Percentiles rank a stretch among this genome's conserved stretches.
phyloP scores from a whole-genome alignment of 2,113 vertebrate genomes.

The Xiphias gladius region DNA sequence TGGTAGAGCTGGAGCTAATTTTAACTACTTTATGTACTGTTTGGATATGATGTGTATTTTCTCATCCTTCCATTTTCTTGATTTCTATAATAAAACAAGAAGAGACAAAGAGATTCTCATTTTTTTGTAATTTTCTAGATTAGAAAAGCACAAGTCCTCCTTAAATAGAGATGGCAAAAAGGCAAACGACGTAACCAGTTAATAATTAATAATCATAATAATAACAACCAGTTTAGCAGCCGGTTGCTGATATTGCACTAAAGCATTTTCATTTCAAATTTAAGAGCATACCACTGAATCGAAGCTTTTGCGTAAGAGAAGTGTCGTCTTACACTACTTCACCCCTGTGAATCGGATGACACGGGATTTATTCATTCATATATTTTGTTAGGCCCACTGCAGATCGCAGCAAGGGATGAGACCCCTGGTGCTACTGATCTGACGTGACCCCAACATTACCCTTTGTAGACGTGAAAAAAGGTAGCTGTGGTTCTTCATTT shows the following conservation, averaged over 20 bases:
- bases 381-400: not conserved
- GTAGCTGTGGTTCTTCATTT: no score
- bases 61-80: no score
- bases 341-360: not conserved
- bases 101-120: not conserved
- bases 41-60: no score
- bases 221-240: no score
- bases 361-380: slow-evolving; percentile 11
- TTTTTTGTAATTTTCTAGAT: not conserved
- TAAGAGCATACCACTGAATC: not conserved
- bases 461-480: not conserved
- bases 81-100: no score
- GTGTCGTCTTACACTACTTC: not conserved
- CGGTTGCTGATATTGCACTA: not conserved
- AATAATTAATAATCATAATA: no score
- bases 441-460: not conserved
- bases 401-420: not conserved
- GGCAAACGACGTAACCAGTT: not conserved
- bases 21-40: no score
- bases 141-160: not conserved
- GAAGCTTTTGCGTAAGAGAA: not conserved
- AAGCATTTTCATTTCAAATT: not conserved
- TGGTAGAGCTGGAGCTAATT: no score
- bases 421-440: not conserved
- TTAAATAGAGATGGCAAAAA: not conserved